phyloP scores from a whole-genome alignment of 2,113 vertebrate genomes.

The Origma solitaria region DNA sequence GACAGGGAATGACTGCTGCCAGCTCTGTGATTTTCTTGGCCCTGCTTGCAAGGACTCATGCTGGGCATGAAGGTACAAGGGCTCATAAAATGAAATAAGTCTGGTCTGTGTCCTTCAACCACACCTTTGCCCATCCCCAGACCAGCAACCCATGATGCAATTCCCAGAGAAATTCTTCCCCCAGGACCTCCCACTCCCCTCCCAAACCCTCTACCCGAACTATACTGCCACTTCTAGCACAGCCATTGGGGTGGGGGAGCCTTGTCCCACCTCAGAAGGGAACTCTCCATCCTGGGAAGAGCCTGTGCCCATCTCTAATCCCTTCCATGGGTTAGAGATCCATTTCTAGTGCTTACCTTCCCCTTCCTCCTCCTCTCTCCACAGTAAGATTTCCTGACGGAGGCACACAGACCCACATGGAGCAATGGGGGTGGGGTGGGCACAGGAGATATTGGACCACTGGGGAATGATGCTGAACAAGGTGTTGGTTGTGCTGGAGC shows the following conservation, averaged over 20 bases:
- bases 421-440: not conserved
- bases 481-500: accelerated
- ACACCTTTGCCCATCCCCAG: not conserved
- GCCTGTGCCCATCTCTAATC: not conserved
- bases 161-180: not conserved
- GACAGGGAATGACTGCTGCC: accelerated
- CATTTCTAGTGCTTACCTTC: not conserved
- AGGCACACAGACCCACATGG: accelerated
- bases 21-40: not conserved
- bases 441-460: accelerated
- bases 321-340: not conserved
- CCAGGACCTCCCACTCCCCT: not conserved
- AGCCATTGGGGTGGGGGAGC: accelerated
- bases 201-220: accelerated
- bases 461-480: accelerated
- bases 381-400: accelerated
- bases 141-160: not conserved
- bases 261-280: not conserved
- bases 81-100: not conserved
- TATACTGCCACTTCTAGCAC: not conserved
- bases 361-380: not conserved
- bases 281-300: not conserved
- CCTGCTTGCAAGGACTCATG: not conserved
- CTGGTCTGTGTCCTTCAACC: not conserved
- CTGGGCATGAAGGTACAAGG: not conserved